Conservation (phyloP, 2,888 invertebrate genomes). For the Eupithecia exiguata region DNA sequence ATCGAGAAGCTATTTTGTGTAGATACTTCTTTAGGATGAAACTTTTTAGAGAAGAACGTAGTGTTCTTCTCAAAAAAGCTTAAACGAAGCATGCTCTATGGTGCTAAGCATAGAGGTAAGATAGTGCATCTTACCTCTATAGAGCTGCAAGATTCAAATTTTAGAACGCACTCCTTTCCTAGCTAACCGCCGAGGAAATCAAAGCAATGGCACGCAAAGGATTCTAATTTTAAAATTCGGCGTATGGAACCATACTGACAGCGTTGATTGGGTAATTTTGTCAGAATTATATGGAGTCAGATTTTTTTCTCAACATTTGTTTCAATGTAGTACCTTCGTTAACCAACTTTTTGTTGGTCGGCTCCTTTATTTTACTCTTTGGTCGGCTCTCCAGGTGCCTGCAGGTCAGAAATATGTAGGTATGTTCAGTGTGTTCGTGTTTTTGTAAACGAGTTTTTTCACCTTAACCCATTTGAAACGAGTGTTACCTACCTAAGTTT, state of each 20-base stretch:
- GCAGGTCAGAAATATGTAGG: background rate
- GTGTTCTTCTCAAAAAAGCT: no score
- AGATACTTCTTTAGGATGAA: background rate
- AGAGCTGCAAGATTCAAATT: background rate
- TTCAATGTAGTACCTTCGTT: background rate
- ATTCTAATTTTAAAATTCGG: background rate
- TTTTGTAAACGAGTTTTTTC: no score
- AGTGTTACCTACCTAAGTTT: no score
- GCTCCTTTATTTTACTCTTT: no score
- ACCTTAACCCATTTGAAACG: no score
- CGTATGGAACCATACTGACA: background rate
- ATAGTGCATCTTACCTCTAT: background rate
- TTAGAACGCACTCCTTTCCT: background rate
- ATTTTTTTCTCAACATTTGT: background rate
- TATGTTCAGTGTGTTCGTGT: no score
- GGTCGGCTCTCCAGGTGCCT: no score
- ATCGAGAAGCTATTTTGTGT: conserved; percentile 7
- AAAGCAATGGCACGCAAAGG: background rate
- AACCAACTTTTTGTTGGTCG: background rate
- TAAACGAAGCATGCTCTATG: no score
- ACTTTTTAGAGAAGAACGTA: background rate
- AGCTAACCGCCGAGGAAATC: background rate
- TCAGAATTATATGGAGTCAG: background rate
- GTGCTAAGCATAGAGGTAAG: background rate
- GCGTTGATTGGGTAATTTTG: background rate